Conservation (phyloP, 1,140 invertebrate genomes). For the Zaprionus africanus region DNA sequence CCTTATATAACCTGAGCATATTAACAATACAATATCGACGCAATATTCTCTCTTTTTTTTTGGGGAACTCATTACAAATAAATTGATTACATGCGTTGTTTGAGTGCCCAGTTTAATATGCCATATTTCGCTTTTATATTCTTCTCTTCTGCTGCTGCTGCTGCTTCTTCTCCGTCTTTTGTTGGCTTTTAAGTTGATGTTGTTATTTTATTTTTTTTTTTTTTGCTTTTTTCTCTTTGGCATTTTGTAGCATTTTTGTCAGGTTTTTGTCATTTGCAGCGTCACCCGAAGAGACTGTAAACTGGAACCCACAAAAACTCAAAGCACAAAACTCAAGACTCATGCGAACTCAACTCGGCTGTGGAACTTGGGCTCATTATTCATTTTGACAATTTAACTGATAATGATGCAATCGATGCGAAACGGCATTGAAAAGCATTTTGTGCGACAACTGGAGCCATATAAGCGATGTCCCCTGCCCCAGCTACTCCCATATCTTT, state of each 20-base stretch:
- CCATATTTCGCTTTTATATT: background rate
- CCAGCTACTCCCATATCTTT: background rate
- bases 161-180: slow-evolving; percentile 38
- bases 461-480: background rate
- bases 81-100: slow-evolving; percentile 45
- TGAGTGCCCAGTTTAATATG: slow-evolving; percentile 5
- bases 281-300: slow-evolving; percentile 61
- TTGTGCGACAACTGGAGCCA: slow-evolving; percentile 48
- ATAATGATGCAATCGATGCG: slow-evolving; percentile 80
- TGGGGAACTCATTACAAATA: slow-evolving; percentile 44
- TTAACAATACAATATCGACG: slow-evolving; percentile 17
- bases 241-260: slow-evolving; percentile 71
- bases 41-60: slow-evolving; percentile 48
- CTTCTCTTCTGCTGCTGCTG: background rate
- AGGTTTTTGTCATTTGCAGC: slow-evolving; percentile 75
- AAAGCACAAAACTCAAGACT: slow-evolving; percentile 43
- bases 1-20: slow-evolving; percentile 45
- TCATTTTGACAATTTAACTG: slow-evolving; percentile 83
- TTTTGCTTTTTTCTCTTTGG: slow-evolving; percentile 37
- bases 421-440: slow-evolving; percentile 74
- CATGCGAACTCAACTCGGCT: slow-evolving; percentile 23
- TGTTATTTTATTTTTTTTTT: background rate
- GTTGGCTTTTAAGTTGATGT: slow-evolving; percentile 15
- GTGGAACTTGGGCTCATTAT: slow-evolving; percentile 66
- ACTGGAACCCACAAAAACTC: slow-evolving; percentile 59